A percentile compares a stretch with the other conserved stretches of the same genome.
Conservation (phyloP, 1,140 invertebrate genomes). For the Nomia melanderi region DNA sequence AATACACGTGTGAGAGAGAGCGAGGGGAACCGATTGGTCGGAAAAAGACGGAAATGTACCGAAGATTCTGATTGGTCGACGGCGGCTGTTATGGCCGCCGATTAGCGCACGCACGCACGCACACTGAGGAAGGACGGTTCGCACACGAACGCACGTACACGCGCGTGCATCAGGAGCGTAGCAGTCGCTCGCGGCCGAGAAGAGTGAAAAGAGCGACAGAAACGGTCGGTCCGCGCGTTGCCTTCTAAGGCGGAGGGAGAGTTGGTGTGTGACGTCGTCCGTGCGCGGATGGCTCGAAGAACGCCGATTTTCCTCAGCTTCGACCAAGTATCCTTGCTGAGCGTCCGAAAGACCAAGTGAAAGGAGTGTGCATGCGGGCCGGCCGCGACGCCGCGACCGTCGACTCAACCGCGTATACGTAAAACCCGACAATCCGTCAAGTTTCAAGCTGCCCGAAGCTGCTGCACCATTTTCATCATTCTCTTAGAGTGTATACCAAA, state of each 20-base stretch:
- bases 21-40: slow-evolving; percentile 14
- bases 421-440: slow-evolving; percentile 75
- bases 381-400: slow-evolving; percentile 58
- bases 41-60: slow-evolving; percentile 37
- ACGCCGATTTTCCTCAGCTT: slow-evolving; percentile 57
- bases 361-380: slow-evolving; percentile 53
- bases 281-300: slow-evolving; percentile 64
- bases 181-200: slow-evolving; percentile 72
- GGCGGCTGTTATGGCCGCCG: slow-evolving; percentile 66
- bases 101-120: slow-evolving; percentile 59
- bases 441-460: slow-evolving; percentile 51
- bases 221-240: slow-evolving; percentile 73
- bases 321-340: slow-evolving; percentile 37
- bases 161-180: slow-evolving; percentile 53
- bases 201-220: slow-evolving; percentile 73
- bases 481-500: slow-evolving; percentile 56
- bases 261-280: slow-evolving; percentile 58
- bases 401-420: slow-evolving; percentile 72
- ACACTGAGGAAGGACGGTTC: slow-evolving; percentile 6
- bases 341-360: slow-evolving; percentile 40
- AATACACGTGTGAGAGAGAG: slow-evolving; percentile 15
- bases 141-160: slow-evolving; percentile 47
- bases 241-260: slow-evolving; percentile 71
- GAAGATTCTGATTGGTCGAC: slow-evolving; percentile 64
- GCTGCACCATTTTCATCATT: slow-evolving; percentile 50